Base-by-base conservation (phyloP, 2,888 invertebrate genomes). In the Eupithecia tripunctaria region DNA sequence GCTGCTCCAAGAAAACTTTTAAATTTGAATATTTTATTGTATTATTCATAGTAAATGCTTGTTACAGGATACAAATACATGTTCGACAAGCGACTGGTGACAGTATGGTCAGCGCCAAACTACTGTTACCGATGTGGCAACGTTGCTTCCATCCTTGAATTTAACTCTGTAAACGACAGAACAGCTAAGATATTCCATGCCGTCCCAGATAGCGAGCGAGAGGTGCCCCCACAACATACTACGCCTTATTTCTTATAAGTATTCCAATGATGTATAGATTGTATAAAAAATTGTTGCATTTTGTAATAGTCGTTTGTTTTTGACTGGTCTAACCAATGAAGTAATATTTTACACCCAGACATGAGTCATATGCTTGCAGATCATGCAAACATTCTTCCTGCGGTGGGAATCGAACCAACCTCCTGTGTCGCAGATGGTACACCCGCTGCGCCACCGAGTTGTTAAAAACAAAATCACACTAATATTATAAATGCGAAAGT, bases 61-160 rank as follows among this genome's bases (percentile, higher is more conserved):
- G 21, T 90, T 95, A 29, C 94, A 98, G 98, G 98, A 77, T 98
- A 97, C 93, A 99, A 99, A 95, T 99, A 99, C 90, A 99, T 99
- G 98, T 99, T 99, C 91, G 97, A 99, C 86, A 97, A 99, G 83
- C 97, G 98, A 89, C 94, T 99, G 82, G 99, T 99, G 47, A 99
- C 99, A 0, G 98, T 99, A 2, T 99, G 99, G 99, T 99, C 99
- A 21, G 99, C 99, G 7, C 99, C 99, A 6, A 99, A 99, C 94
- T 99, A 99, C 92, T 99, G 99, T 93, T 99, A 99, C 90, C 97
- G 99, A 36, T 99, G 99, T 89, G 99, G 99, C 65, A 99, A 99
- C 90, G 97, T 99, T 71, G 99, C 99, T 6, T 98, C 99, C 68
- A 99, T 99, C 84, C 95, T 99, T 87, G 97, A 97, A 89, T 98